Evolutionary conservation across 2,797 vertebrate species (phyloP).

Genomic region (Microcaecilia unicolor): DNA sequence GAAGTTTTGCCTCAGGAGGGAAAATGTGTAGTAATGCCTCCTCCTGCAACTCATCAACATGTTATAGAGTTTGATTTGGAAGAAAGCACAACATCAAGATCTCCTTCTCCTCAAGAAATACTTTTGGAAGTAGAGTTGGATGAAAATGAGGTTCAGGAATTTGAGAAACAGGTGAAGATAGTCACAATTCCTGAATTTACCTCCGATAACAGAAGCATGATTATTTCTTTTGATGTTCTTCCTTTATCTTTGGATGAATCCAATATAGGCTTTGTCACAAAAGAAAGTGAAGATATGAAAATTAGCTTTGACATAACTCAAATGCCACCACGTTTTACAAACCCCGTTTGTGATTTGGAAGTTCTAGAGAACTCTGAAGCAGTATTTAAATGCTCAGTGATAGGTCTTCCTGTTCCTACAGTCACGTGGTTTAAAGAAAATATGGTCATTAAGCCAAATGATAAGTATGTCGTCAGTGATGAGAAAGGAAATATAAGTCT

Average conservation of each 20-base stretch:
- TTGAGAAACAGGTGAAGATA: conserved; percentile 97
- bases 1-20: conserved; percentile 72
- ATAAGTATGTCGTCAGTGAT: conserved; percentile 68
- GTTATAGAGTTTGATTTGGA: conserved; percentile 94
- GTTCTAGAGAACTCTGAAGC: conserved; percentile 70
- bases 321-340: conserved; percentile 89
- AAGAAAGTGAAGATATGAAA: conserved; percentile 75
- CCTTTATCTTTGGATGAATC: conserved; percentile 79
- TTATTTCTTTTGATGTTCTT: conserved; percentile 90
- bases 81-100: conserved; percentile 74
- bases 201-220: conserved; percentile 90
- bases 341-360: conserved; percentile 77
- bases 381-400: conserved; percentile 86
- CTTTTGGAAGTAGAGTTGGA: conserved; percentile 92
- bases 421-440: conserved; percentile 87
- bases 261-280: conserved; percentile 54
- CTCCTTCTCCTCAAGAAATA: conserved; percentile 96
- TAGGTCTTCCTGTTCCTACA: conserved; percentile 79
- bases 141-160: conserved; percentile 91
- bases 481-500: conserved; percentile 81
- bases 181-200: conserved; percentile 90
- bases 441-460: conserved; percentile 61
- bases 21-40: conserved; percentile 70
- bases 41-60: conserved; percentile 88
- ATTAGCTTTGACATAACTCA: conserved; percentile 91